A percentile compares a stretch with the other conserved stretches of the same genome.
phyloP scores from a whole-genome alignment of 1,140 invertebrate species.

The Chymomyza costata region DNA sequence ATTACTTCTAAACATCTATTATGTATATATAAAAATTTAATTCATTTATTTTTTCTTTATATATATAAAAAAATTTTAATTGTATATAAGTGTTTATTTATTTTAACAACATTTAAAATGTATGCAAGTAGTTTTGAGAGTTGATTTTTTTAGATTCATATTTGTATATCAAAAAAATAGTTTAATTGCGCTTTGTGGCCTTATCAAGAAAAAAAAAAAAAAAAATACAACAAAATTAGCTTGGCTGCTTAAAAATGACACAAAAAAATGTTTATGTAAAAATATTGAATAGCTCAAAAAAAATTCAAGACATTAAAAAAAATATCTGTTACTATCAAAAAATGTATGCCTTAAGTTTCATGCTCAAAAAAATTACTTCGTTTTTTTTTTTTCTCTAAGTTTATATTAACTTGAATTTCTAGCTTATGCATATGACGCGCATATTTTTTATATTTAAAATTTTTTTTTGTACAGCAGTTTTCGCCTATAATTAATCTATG shows the following conservation, averaged over 20 bases:
- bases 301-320: constrained; percentile 35
- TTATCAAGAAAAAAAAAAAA: constrained; percentile 29
- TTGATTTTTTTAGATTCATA: constrained; percentile 30
- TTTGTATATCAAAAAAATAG: constrained; percentile 40
- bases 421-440: too few species aligned
- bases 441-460: too few species aligned
- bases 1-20: constrained; percentile 46
- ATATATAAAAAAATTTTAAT: constrained; percentile 25
- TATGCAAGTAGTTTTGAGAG: constrained; percentile 55
- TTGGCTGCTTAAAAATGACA: constrained; percentile 60
- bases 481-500: too few species aligned
- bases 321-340: constrained; percentile 1
- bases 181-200: constrained; percentile 38
- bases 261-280: constrained; percentile 31
- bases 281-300: constrained; percentile 25
- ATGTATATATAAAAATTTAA: constrained; percentile 52
- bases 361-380: constrained; percentile 26
- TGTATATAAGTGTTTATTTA: constrained; percentile 27
- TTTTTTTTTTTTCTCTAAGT: too few species aligned
- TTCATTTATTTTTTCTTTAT: constrained; percentile 23
- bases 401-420: too few species aligned
- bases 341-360: constrained; percentile 14
- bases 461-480: too few species aligned
- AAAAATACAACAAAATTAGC: constrained; percentile 60
- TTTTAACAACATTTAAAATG: constrained; percentile 65